Evolutionary conservation across 2,113 vertebrate species (phyloP), one percentile per base, ranked within the genome.

Genomic region (Ploceus nigricollis): DNA sequence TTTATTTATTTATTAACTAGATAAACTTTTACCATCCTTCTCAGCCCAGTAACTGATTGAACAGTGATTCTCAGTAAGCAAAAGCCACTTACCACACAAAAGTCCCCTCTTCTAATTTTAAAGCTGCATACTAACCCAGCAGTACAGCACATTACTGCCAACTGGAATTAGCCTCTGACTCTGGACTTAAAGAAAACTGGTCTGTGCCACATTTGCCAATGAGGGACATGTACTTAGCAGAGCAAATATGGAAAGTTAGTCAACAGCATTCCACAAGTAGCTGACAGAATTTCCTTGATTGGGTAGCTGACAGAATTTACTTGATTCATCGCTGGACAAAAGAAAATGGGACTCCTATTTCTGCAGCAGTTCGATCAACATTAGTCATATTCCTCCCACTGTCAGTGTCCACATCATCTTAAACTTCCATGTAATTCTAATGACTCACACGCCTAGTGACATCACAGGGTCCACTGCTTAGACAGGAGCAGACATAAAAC

Each of bases 271-370:
- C 42, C 44, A 39, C 15, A 42, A 54, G 68, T 4, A 72, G 33
- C 1, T 33, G 33, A 81, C 25, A 44, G 23, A 35, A 14, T 42
- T 42, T 42, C 40, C 40, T 42, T 42, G 40, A 42, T 14, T 42
- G 40, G 40, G 40, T 42, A 72, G 33, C 1, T 33, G 33, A 81
- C 25, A 44, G 23, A 35, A 14, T 42, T 42, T 42, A 71, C 18
- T 23, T 28, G 20, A 72, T 16, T 50, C 14, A 68, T 11, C 1
- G 1, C 40, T 35, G 45, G 13, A 56, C 0, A 0, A 64, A 0
- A 80, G 21, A 70, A 60, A 77, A 69, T 6, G 2, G 15, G 18
- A 39, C 51, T 72, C 35, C 15, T 24, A 27, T 45, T 56, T 69
- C 28, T 79, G 61, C 57, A 80, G 28, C 58, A 56, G 27, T 39